Evolutionary conservation across 2,888 invertebrate species (phyloP).

Genomic region (Cryptophagus acutangulus): DNA sequence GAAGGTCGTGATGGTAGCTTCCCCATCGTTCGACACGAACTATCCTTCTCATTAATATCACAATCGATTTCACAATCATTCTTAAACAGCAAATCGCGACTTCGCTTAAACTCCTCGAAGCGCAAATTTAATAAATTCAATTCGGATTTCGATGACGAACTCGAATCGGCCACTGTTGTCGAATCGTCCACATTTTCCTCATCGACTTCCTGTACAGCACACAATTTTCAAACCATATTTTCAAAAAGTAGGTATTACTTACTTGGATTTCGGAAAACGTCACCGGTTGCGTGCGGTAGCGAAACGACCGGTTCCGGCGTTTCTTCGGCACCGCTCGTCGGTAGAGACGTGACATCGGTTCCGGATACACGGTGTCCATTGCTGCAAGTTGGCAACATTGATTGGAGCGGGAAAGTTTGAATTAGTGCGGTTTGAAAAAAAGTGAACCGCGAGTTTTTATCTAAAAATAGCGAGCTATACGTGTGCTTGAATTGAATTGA

Average conservation of each 20-base stretch:
- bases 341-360: slow-evolving; percentile 59
- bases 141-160: slow-evolving; percentile 51
- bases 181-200: slow-evolving; percentile 55
- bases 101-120: slow-evolving; percentile 55
- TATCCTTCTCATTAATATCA: slow-evolving; percentile 31
- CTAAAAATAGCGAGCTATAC: no score
- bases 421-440: no score
- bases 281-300: slow-evolving; percentile 66
- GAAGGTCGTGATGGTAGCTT: slow-evolving; percentile 41
- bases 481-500: no score
- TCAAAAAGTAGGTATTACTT: slow-evolving; percentile 11
- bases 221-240: not conserved
- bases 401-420: no score
- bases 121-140: slow-evolving; percentile 49
- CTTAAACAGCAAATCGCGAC: slow-evolving; percentile 42
- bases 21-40: slow-evolving; percentile 24
- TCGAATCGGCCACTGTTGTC: slow-evolving; percentile 36
- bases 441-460: no score
- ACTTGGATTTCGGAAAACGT: slow-evolving; percentile 74
- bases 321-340: slow-evolving; percentile 55
- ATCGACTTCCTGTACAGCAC: slow-evolving; percentile 58
- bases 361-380: slow-evolving; percentile 67
- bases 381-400: slow-evolving; percentile 34
- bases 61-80: slow-evolving; percentile 14
- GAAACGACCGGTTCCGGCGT: slow-evolving; percentile 48